Base-by-base conservation (phyloP, 2,888 invertebrate genomes). In the Rutpela maculata region DNA sequence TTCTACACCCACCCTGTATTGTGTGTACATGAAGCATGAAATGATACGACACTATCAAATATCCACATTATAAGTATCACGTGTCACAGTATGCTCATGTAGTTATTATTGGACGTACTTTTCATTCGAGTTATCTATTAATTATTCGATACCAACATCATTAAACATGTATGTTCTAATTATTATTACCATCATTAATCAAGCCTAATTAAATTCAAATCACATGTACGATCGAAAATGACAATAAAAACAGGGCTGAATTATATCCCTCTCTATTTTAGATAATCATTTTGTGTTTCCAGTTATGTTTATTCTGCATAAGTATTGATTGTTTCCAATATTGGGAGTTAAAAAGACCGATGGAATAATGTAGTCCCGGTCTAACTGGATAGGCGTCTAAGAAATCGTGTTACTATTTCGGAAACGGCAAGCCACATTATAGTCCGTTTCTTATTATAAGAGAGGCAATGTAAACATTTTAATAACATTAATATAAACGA, bases 81-180 rank as follows among this genome's bases (percentile, higher is more conserved):
- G n/a, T 50, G n/a, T 50, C n/a, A n/a, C 15, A 50, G 50, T 12
- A 50, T 6, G 50, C n/a, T 12, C 43, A 43, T 43, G 43, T 43
- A 43, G 1, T 43, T 43, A 11, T 11, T 38, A 43, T 43, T 43
- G 43, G 43, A 19, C 18, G 56, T 57, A n/a, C 62, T 72, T 72
- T 43, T 62, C 74, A 71, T 43, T 67, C 38, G 72, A 78, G 76
- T 80, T 78, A 80, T 74, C 77, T 77, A 75, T 75, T 73, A 80
- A 80, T 80, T 78, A 78, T 75, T 62, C 74, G 55, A 67, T 57
- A 67, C 68, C 74, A 76, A 78, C 76, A 73, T 77, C 73, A 73
- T 77, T 63, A 75, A 75, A 75, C 69, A 57, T 67, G 38, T 63
- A 69, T 62, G 75, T 69, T 66, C 63, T 63, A 69, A 70, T 69